Base-by-base conservation (phyloP, 92 coral and sea anemone species). In the Bergia puertoricense region DNA sequence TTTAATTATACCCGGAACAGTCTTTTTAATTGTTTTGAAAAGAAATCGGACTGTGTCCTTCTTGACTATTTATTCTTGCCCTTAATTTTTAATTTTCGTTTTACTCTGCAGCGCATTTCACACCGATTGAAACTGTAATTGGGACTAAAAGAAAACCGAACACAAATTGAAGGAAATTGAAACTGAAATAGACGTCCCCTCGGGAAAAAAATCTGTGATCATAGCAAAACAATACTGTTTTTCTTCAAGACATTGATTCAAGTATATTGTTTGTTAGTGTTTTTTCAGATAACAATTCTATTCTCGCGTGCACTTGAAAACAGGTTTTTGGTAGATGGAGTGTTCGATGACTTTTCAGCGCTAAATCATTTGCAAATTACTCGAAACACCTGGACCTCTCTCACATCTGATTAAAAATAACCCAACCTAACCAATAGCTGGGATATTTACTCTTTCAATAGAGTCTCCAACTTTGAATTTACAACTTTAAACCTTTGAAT, bases 341-440 rank as follows among this genome's bases (percentile, higher is more conserved):
- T 84, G 79, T 38, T 84, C 78, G 87, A 72, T 84, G 87, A 84
- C 87, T 84, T 84, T 84, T 84, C 87, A 84, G 87, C 87, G 87
- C 77, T 84, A 89, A 89, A 89, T 92, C 80, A 92, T 92, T 92
- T 89, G 92, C 92, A 92, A 92, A 89, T 89, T 92, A 81, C 90
- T 86, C 18, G 62, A 57, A 66, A 77, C 92, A 89, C 90, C 94
- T 89, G 90, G 84, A 57, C 41, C 22, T n/a, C 68, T 89, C 92
- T 76, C 92, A 89, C 92, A 82, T 81, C 85, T 89, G 80, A 86
- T 89, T 92, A 84, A 84, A 82, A 84, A 84, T 84, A 84, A 71
- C 87, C 87, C 87, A 84, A 43, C 78, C 43, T 84, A 84, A 48
- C 87, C 87, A 71, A 84, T 84, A 37, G 79, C 87, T 48, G 79